Base-by-base conservation (phyloP, 2,888 invertebrate genomes). In the Lasioglossum morio region DNA sequence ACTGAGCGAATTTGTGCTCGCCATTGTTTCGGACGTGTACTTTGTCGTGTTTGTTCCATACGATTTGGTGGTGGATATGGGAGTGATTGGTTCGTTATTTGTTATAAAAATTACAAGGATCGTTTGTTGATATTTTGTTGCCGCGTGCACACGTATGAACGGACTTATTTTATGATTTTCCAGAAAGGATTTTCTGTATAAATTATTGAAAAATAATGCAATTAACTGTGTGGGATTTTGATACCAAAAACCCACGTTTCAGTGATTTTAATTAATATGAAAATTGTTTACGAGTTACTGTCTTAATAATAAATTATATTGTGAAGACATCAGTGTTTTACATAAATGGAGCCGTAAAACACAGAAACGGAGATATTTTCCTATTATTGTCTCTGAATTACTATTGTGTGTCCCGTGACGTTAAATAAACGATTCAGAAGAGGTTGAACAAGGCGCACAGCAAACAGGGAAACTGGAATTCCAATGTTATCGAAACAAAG, bases 391-490 rank as follows among this genome's bases (percentile, higher is more conserved):
- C 66, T 16, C 46, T 30, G 63, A 77, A 66, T 66, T 77, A 77
- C 46, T 66, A 69, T 34, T 46, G 23, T 46, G 8, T 23, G 76
- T 63, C 46, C 12, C 19, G 30, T 34, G 37, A 46, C 63, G 30
- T 63, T 66, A 66, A 77, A 77, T 77, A 66, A 77, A 66, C 63
- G 63, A 46, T 66, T 63, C 60, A n/a, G 34, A 34, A 63, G 63
- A 16, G 63, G 30, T 14, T 23, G 63, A 43, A 57, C 63, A n/a
- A 19, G 23, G 43, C 14, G 66, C 19, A 12, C 34, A n/a, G 23
- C 66, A 27, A 43, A 76, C 37, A 14, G 7, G n/a, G 63, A 66
- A 77, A 12, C 43, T 46, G 40, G 30, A 19, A 30, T 46, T 66
- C n/a, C 34, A 66, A 40, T 46, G 30, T n/a, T 66, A 77, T 77